Base-by-base conservation (phyloP, 2,797 vertebrate genomes). In the Mareca strepera region DNA sequence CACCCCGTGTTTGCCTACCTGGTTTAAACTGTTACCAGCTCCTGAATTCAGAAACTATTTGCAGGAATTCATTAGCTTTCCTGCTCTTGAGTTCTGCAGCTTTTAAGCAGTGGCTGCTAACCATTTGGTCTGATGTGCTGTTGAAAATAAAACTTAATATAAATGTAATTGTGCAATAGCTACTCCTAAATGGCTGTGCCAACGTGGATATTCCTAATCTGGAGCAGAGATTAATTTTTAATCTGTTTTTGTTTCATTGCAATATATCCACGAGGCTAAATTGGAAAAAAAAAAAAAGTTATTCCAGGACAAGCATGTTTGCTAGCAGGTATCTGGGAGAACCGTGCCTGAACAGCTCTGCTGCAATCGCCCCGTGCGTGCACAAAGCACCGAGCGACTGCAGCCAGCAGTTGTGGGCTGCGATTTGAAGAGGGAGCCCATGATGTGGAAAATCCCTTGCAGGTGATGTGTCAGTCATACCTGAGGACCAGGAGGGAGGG, bases 11-110 rank as follows among this genome's bases (percentile, higher is more conserved):
- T 97, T 97, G 90, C 87, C 68, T 39, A 88, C 80, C 88, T 0
- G 64, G 92, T 94, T 96, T 96, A 94, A 96, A 94, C 56, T 92
- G 81, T 95, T 96, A 93, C 92, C 90, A 93, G 64, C 23, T 77
- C 55, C 86, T 46, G 74, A 86, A 64, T 28, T 23, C 58, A 88
- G 70, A 53, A 84, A 25, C 52, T 53, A 5, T 76, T 90, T 90
- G 86, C 83, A 92, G 83, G 64, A 86, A 28, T 37, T 91, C 64
- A 29, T 12, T 9, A 48, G 23, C 52, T 82, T 91, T 35, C 56
- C 77, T 53, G 59, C 59, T 90, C 41, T 60, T 52, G 26, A 82
- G 87, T 48, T 7, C 56, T 82, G 17, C 43, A 50, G 90, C 74
- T 91, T 78, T 88, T 26, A 76, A 60, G 80, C 83, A 90, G 78